These are phyloP conservation scores for Aix galericulata DNA, from an alignment of 2,113 vertebrate species.

Conservation along the genomic window DNA sequence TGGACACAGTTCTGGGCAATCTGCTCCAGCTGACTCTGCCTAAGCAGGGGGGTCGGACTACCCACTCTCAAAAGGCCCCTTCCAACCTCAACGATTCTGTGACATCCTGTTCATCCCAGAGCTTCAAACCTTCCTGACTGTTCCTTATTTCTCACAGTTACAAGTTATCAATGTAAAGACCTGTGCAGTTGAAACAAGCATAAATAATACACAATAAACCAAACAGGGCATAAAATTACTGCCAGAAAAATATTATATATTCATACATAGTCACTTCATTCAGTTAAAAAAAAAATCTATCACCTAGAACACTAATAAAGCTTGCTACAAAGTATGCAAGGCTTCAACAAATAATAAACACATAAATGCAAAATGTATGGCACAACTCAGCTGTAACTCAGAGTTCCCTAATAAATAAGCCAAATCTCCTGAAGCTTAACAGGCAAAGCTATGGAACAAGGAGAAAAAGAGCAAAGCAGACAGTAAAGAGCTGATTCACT, in stretches of 20 bases:
- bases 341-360: conserved; percentile 52
- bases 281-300: conserved; percentile 8
- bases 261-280: conserved; percentile 20
- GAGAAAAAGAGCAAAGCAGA: conserved; percentile 30
- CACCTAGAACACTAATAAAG: conserved; percentile 17
- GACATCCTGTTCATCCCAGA: neutral
- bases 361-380: conserved; percentile 23
- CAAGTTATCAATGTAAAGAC: conserved; percentile 6
- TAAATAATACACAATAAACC: conserved; percentile 18
- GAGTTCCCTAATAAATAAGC: conserved; percentile 16
- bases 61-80: neutral
- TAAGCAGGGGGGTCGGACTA: neutral
- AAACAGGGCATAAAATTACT: neutral
- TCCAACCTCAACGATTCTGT: neutral
- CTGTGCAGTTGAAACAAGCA: neutral
- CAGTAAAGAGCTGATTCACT: conserved; percentile 67
- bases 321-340: neutral
- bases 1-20: neutral
- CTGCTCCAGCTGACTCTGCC: neutral
- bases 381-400: conserved; percentile 28
- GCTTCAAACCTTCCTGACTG: conserved; percentile 19
- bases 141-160: neutral
- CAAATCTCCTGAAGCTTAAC: conserved; percentile 14
- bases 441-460: conserved; percentile 40
- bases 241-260: neutral